A percentile compares a stretch with the other conserved stretches of the same genome.
These are phyloP conservation scores for Tympanoctomys barrerae DNA, from an alignment of 2,797 vertebrate genomes.

Conservation along the genomic window DNA sequence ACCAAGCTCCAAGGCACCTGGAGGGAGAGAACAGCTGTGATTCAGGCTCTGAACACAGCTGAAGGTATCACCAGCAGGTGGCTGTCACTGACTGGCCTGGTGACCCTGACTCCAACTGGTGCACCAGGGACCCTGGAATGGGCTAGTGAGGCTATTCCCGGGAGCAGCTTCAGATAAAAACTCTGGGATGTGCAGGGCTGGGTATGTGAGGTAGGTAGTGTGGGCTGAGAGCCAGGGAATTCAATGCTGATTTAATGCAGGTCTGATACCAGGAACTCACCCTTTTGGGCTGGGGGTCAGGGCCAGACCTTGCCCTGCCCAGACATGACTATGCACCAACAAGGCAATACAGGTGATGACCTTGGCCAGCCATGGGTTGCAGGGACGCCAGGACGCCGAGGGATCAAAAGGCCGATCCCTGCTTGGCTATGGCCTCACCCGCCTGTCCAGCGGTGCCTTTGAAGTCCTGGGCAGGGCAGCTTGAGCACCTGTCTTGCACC, in stretches of 20 bases:
- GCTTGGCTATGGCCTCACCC: slow-evolving; percentile 69
- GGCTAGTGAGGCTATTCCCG: not conserved
- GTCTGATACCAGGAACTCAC: not conserved
- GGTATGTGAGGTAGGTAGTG: not conserved
- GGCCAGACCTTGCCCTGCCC: not conserved
- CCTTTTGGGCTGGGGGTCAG: not conserved
- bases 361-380: slow-evolving; percentile 75
- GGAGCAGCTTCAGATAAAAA: not conserved
- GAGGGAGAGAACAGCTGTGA: slow-evolving; percentile 24
- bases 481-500: slow-evolving; percentile 81
- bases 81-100: not conserved
- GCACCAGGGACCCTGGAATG: not conserved
- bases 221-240: not conserved
- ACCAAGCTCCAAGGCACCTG: slow-evolving; percentile 19
- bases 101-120: not conserved
- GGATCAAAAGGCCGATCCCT: slow-evolving; percentile 80
- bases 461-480: slow-evolving; percentile 80
- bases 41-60: not conserved
- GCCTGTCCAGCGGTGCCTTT: slow-evolving; percentile 77
- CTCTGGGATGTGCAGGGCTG: not conserved
- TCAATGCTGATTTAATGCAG: not conserved
- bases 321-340: slow-evolving; percentile 25
- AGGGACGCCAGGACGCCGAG: slow-evolving; percentile 68
- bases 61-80: slow-evolving; percentile 52
- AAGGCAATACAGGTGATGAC: slow-evolving; percentile 80